Percentiles rank a stretch among this genome's conserved stretches.
phyloP scores from a whole-genome alignment of 2,113 vertebrate species.

The Tympanuchus pallidicinctus region DNA sequence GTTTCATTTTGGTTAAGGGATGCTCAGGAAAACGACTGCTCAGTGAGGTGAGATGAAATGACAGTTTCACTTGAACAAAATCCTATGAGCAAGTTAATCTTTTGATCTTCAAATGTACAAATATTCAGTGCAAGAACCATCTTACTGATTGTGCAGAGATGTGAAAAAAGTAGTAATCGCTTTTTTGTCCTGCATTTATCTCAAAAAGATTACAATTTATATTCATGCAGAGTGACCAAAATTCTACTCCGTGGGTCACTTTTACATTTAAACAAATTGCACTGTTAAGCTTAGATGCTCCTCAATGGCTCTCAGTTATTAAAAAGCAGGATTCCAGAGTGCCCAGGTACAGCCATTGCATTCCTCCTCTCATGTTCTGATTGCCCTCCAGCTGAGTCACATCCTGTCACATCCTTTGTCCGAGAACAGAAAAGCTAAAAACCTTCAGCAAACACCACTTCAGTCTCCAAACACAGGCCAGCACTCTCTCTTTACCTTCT shows the following conservation, averaged over 20 bases:
- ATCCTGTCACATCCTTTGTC: neutral
- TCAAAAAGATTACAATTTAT: neutral
- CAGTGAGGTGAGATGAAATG: neutral
- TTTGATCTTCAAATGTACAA: neutral
- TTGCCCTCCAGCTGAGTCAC: neutral
- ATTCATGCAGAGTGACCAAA: neutral
- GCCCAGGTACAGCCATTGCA: neutral
- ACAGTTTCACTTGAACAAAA: neutral
- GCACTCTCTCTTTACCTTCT: neutral
- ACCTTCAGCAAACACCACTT: neutral
- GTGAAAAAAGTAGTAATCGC: neutral
- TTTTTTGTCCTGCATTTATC: neutral
- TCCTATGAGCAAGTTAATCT: neutral
- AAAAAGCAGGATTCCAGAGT: neutral
- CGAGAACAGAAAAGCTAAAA: neutral
- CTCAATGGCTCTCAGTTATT: neutral
- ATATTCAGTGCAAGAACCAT: neutral
- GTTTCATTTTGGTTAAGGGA: neutral
- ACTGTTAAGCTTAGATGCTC: neutral
- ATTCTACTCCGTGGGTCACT: neutral
- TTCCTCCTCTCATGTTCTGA: neutral
- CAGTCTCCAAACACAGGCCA: neutral
- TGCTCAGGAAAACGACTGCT: rapidly evolving
- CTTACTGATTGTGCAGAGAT: neutral
- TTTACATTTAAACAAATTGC: neutral